Evolutionary conservation across 2,888 invertebrate genomes (phyloP), one percentile per base, ranked within the genome.

Genomic region (Carabus problematicus): DNA sequence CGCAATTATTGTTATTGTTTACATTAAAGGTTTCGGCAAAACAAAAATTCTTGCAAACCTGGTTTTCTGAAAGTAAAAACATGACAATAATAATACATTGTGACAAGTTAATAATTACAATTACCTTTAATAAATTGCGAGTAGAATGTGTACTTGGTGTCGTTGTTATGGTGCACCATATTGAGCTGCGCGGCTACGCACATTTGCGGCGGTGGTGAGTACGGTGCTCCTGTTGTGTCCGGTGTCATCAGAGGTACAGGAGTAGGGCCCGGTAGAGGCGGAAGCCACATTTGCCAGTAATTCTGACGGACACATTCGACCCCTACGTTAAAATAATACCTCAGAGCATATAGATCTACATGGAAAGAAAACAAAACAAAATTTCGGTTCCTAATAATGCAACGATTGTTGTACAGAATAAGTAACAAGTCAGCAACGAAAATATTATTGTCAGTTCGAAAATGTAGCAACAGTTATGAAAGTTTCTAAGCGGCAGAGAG

Each of bases 101-200:
- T 45, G 29, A 45, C 14, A 6, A 12, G 42, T 9, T 42, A 14
- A 7, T 1, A 12, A 14, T 45, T 3, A 45, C 14, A 14, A 14
- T 47, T 63, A 64, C 64, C 56, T 56, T 64, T 45, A 16, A 64
- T 45, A 12, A 43, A 54, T 43, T 64, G 55, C 2, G 42, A 42
- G 45, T 45, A 64, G 55, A 64, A 41, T 19, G 64, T 64, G 29
- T 55, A 54, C 45, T 55, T 64, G 7, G 64, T 29, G 39, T 56
- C 45, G 19, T 19, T 16, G 42, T 42, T 42, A n/a, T 54, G 18
- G 19, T 64, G 64, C 39, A 55, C 29, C 14, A 56, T 45, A 29
- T 64, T 64, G 14, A 12, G 56, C n/a, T 64, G 64, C 4, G 64
- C 39, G n/a, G 54, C 52, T 6, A 64, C 42, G 9, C 39, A 55